Percentiles rank a stretch among this genome's conserved stretches.
These are phyloP conservation scores for Danio kyathit DNA, from an alignment of 2,797 vertebrate species.

Conservation along the genomic window DNA sequence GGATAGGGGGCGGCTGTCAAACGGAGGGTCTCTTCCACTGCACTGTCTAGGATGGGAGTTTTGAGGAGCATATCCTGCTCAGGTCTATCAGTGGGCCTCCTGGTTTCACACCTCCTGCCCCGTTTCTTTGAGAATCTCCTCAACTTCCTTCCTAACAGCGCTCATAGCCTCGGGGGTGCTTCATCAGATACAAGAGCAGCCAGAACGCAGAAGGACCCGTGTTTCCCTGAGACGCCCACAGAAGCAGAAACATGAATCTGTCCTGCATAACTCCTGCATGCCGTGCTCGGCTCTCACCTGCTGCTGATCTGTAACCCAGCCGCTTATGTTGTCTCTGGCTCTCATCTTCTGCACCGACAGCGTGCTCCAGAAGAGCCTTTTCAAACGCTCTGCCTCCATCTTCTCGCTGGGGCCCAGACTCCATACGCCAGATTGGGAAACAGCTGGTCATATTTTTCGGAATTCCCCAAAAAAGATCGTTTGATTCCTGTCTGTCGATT, in stretches of 20 bases:
- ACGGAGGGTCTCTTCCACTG: constrained; percentile 87
- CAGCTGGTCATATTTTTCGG: constrained; percentile 86
- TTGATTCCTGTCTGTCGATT: constrained; percentile 77
- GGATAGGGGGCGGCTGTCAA: constrained; percentile 81
- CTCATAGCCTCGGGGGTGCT: constrained; percentile 86
- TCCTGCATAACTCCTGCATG: constrained; percentile 76
- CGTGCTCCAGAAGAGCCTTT: constrained; percentile 79
- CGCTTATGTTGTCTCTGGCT: constrained; percentile 83
- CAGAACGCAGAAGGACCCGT: constrained; percentile 90
- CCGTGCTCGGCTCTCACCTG: constrained; percentile 72
- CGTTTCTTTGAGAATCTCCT: constrained; percentile 73
- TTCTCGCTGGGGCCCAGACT: constrained; percentile 79
- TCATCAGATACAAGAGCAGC: constrained; percentile 90
- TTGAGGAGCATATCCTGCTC: constrained; percentile 81
- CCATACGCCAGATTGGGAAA: constrained; percentile 86
- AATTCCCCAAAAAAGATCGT: constrained; percentile 84
- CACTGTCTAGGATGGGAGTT: constrained; percentile 86
- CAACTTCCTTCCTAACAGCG: constrained; percentile 82
- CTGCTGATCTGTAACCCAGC: constrained; percentile 83
- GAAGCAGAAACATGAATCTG: constrained; percentile 87
- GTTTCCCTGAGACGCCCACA: constrained; percentile 94
- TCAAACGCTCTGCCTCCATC: constrained; percentile 76
- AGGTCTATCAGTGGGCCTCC: constrained; percentile 73
- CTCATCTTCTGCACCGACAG: constrained; percentile 76
- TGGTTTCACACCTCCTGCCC: constrained; percentile 70